phyloP scores from a whole-genome alignment of 2,888 invertebrate species.

The Calameuta filiformis region DNA sequence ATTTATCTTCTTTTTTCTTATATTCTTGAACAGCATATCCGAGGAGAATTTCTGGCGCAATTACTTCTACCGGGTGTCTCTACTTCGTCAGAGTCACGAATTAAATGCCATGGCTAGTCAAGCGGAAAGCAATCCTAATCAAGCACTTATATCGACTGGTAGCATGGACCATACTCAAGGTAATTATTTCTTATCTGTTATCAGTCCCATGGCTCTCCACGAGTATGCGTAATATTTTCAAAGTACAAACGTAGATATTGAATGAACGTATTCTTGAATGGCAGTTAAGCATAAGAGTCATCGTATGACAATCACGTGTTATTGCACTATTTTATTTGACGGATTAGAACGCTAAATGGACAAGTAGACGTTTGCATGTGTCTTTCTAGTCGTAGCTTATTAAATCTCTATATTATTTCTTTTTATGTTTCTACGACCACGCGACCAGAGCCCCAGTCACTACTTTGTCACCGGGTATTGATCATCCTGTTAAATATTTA shows the following conservation, averaged over 20 bases:
- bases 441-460: neutral
- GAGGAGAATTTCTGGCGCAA: slow-evolving; percentile 99
- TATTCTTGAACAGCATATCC: slow-evolving; percentile 76
- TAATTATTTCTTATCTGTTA: slow-evolving; percentile 48
- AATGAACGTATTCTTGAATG: neutral
- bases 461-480: neutral
- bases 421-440: neutral
- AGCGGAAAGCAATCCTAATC: slow-evolving; percentile 58
- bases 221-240: neutral
- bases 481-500: neutral
- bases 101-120: slow-evolving; percentile 73
- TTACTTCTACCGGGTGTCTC: slow-evolving; percentile 98
- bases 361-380: neutral
- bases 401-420: neutral
- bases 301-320: neutral
- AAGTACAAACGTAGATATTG: neutral
- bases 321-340: neutral
- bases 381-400: neutral
- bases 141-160: slow-evolving; percentile 54
- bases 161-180: slow-evolving; percentile 73
- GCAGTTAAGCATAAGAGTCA: neutral
- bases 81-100: slow-evolving; percentile 97
- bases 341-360: neutral
- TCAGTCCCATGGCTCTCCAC: neutral
- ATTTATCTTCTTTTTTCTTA: neutral